Evolutionary conservation across 2,113 vertebrate genomes (phyloP).

Genomic region (Xyrauchen texanus): DNA sequence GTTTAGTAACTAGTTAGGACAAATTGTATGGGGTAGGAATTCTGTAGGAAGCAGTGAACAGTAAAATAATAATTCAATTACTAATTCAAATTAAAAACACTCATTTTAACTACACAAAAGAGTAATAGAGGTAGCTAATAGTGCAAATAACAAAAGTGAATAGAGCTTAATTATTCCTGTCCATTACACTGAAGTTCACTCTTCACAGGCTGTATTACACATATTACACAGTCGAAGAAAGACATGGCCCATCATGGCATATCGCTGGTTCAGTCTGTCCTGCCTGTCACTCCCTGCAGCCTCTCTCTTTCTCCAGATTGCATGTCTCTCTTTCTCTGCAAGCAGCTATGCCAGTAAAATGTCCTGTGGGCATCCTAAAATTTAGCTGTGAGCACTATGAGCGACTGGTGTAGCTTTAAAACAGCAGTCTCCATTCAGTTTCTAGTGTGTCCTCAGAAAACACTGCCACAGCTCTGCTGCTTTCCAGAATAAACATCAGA

Average conservation of each 20-base stretch:
- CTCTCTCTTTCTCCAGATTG: neutral
- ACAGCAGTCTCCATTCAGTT: conserved; percentile 48
- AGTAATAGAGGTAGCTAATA: too few relatives aligned
- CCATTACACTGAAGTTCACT: neutral
- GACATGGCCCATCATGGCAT: neutral
- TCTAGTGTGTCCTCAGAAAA: conserved; percentile 56
- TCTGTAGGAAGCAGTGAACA: too few relatives aligned
- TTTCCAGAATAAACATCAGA: conserved; percentile 77
- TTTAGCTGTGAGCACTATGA: neutral
- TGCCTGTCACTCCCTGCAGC: neutral
- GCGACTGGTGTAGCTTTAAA: neutral
- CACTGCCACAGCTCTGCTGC: conserved; percentile 53
- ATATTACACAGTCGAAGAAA: neutral
- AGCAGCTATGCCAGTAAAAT: neutral
- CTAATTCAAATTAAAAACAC: too few relatives aligned
- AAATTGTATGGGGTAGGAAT: too few relatives aligned
- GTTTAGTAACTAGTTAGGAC: too few relatives aligned
- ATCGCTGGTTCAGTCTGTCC: neutral
- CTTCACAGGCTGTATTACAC: neutral
- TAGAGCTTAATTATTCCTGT: neutral
- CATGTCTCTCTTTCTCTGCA: neutral
- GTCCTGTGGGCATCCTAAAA: neutral
- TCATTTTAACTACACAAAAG: too few relatives aligned
- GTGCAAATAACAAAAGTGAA: neutral
- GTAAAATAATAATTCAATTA: too few relatives aligned